phyloP scores from a whole-genome alignment of 2,888 invertebrate genomes.

The Xestia xanthographa region DNA sequence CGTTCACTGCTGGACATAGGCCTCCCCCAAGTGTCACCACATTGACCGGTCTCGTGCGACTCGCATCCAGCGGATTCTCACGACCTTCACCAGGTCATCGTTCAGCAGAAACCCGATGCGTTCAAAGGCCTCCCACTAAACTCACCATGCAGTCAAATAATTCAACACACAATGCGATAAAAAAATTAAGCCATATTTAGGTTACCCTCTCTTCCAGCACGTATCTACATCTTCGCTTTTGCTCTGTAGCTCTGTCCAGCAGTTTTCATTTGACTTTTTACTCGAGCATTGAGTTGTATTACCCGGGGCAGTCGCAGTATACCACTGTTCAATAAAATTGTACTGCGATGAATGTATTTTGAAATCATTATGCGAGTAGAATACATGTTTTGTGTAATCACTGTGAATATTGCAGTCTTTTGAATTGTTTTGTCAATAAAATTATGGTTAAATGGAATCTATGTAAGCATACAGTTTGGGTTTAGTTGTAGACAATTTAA shows the following conservation, averaged over 20 bases:
- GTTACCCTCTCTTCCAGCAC: conserved; percentile 28
- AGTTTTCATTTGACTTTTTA: conserved; percentile 68
- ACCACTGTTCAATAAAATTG: conserved; percentile 53
- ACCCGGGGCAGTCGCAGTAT: conserved; percentile 31
- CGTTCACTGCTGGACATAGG: too few relatives aligned
- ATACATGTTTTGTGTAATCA: conserved; percentile 26
- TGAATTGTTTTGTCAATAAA: background rate
- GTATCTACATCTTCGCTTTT: conserved; percentile 6
- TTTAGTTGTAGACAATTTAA: background rate
- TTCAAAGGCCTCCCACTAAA: too few relatives aligned
- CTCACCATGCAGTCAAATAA: background rate
- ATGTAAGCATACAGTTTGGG: background rate
- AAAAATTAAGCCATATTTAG: background rate
- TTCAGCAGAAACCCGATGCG: too few relatives aligned
- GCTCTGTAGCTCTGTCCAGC: conserved; percentile 42
- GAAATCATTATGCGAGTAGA: conserved; percentile 37
- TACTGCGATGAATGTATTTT: conserved; percentile 37
- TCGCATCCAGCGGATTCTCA: too few relatives aligned
- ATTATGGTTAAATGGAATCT: background rate
- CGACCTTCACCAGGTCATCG: too few relatives aligned
- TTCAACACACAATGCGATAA: background rate
- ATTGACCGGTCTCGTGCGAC: too few relatives aligned
- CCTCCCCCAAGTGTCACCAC: too few relatives aligned
- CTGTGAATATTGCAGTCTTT: background rate
- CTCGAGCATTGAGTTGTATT: conserved; percentile 57